Evolutionary conservation across 2,797 vertebrate species (phyloP).

Genomic region (Pachyuromys duprasi): DNA sequence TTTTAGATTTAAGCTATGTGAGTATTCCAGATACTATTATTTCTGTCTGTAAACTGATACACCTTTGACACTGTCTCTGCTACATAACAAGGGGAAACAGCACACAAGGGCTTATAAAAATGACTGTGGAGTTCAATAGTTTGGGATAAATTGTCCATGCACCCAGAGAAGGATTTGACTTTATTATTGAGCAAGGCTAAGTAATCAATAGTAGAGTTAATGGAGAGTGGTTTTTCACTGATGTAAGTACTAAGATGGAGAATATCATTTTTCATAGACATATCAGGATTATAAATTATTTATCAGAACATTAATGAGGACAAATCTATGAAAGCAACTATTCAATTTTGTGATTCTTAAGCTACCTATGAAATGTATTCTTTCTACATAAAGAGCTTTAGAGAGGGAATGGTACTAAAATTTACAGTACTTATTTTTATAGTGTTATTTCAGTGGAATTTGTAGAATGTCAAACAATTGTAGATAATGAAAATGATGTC

Average conservation of each 20-base stretch:
- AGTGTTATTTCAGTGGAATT: background rate
- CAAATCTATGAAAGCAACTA: slow-evolving; percentile 1
- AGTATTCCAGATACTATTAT: slow-evolving; percentile 11
- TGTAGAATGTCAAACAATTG: background rate
- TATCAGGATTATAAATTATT: slow-evolving; percentile 37
- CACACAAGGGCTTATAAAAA: background rate
- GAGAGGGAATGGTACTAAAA: background rate
- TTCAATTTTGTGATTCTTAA: slow-evolving; percentile 5
- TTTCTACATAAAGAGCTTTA: background rate
- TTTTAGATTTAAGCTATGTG: background rate
- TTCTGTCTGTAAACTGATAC: background rate
- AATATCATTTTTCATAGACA: background rate
- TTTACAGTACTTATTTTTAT: slow-evolving; percentile 4
- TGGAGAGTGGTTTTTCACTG: background rate
- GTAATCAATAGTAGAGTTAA: slow-evolving; percentile 45
- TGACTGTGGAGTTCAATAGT: slow-evolving; percentile 15
- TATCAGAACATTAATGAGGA: slow-evolving; percentile 31
- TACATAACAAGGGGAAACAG: background rate
- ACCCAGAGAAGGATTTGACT: slow-evolving; percentile 4
- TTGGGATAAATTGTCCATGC: background rate
- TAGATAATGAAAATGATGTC: background rate
- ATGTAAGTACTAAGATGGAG: slow-evolving; percentile 14
- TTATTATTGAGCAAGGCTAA: slow-evolving; percentile 24
- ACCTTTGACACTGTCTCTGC: background rate
- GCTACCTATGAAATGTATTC: background rate